phyloP scores from a whole-genome alignment of 2,113 vertebrate species.

The Vulpes vulpes region DNA sequence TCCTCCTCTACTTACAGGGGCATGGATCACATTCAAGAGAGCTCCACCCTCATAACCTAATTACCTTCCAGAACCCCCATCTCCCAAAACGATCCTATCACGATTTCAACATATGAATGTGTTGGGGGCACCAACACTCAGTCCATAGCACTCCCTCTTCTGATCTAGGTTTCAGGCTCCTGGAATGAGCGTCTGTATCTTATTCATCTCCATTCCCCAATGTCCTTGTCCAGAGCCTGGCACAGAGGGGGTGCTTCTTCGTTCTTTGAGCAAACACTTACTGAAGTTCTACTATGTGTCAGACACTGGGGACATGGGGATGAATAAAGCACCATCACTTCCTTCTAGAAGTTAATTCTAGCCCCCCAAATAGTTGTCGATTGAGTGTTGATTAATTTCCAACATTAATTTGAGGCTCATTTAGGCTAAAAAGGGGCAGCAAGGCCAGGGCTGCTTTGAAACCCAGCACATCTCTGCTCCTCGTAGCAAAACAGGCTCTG shows the following conservation, averaged over 20 bases:
- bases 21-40: background rate
- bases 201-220: background rate
- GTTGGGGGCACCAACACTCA: background rate
- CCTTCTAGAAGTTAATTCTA: background rate
- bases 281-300: background rate
- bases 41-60: background rate
- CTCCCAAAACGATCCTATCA: background rate
- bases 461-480: background rate
- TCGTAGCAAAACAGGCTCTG: fast-evolving
- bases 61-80: background rate
- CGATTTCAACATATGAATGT: background rate
- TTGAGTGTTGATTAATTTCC: background rate
- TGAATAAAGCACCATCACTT: background rate
- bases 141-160: background rate
- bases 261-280: background rate
- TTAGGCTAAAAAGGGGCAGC: background rate
- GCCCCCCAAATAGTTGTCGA: background rate
- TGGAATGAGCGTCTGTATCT: background rate
- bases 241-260: background rate
- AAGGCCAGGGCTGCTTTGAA: background rate
- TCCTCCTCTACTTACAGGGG: background rate
- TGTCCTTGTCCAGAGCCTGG: background rate
- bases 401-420: background rate
- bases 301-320: background rate
- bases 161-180: background rate